Conservation (phyloP, 2,113 vertebrate species). For the Elaphurus davidianus region DNA sequence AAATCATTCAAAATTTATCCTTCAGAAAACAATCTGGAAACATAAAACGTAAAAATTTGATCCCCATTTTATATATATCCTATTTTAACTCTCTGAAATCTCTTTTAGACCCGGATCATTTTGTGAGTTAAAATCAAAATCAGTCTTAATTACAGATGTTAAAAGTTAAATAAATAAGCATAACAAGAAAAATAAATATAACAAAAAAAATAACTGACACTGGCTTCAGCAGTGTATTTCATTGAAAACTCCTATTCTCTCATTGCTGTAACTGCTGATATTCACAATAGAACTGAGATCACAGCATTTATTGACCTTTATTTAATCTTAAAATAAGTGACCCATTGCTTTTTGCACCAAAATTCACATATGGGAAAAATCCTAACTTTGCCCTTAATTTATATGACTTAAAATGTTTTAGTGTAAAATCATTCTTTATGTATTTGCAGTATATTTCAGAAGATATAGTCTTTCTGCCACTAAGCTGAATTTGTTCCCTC, state of each 20-base stretch:
- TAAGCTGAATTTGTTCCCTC: conserved; percentile 24
- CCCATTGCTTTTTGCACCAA: not conserved
- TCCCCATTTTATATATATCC: not conserved
- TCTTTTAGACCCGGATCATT: not conserved
- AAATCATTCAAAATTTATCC: not conserved
- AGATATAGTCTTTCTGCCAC: not conserved
- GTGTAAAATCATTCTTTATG: conserved; percentile 33
- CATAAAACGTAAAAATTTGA: not conserved
- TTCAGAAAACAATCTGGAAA: conserved; percentile 8
- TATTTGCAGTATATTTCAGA: conserved; percentile 27
- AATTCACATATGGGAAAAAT: not conserved
- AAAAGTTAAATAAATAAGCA: not conserved
- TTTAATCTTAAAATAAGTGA: conserved; percentile 12
- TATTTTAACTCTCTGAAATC: conserved; percentile 9
- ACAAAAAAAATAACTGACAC: not conserved
- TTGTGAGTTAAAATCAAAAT: conserved; percentile 18
- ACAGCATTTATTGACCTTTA: not conserved
- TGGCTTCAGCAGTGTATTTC: not conserved
- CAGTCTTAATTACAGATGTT: not conserved
- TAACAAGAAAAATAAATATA: not conserved
- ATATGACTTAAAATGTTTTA: conserved; percentile 18
- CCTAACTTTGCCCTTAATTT: conserved; percentile 16
- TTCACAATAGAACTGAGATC: not conserved
- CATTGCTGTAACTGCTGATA: not conserved
- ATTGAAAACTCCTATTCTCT: not conserved